Base-by-base conservation (phyloP, 2,113 vertebrate species). In the Chrysochloris asiatica region DNA sequence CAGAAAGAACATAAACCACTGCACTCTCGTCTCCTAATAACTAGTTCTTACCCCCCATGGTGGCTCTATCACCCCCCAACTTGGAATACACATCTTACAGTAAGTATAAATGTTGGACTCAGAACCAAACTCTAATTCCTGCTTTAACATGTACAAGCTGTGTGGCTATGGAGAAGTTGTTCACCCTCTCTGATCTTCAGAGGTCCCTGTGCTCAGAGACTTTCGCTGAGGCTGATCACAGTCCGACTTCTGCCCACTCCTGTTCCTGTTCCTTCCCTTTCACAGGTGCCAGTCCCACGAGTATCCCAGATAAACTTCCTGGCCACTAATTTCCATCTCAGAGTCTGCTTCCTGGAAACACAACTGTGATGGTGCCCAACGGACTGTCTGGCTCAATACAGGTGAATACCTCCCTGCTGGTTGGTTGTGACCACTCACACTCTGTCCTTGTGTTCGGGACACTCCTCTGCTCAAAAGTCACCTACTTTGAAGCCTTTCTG, bases 221-320 rank as follows among this genome's bases (percentile, higher is more conserved):
- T 50, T 22, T 30, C 26, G 1, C 1, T 0, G 22, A 43, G 41
- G 4, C 43, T 17, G 0, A 24, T 12, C 72, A 4, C 41, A 24
- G 17, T 13, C 16, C 9, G 16, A 4, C 47, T 26, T 48, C 8
- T 21, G 36, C 33, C 21, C 16, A 8, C 1, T 52, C 50, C 24
- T 21, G 3, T 26, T 22, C 83, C 36, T 76, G 13, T 67, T 36
- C 36, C 78, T 45, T 33, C 36, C 36, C 14, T 2, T 2, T 43
- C 45, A 21, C 0, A 61, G 67, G 21, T 26, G 17, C 5, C 0
- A 3, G 24, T 65, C 21, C 43, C 21, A 30, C 16, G 8, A 16
- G 4, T 78, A 10, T 84, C 33, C 52, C 76, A 38, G 21, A 16
- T 28, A 33, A 50, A n/a, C n/a, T 30, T 45, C 38, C 75, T 28